Base-by-base conservation (phyloP, 2,888 invertebrate species). In the Scaptomyza tumidula region DNA sequence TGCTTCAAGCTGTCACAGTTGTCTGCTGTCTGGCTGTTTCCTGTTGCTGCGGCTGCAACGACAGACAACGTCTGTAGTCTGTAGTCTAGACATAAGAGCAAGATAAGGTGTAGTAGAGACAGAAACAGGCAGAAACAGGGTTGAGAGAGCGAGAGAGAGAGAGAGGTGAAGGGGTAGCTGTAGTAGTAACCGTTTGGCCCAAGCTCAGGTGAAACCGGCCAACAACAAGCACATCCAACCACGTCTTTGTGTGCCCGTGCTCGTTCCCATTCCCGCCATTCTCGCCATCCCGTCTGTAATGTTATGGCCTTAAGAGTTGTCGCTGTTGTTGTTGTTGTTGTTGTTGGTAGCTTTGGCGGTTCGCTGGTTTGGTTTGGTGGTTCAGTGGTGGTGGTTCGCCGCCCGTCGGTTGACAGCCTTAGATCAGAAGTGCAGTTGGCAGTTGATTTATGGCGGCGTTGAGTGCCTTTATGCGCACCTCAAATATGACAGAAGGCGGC, bases 391-490 rank as follows among this genome's bases (percentile, higher is more conserved):
- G 54, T 44, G 48, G 54, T 41, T 44, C 39, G 48, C 29, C 39
- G 48, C 29, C 43, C 53, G 52, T 24, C 62, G 68, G 64, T 70
- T 75, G 86, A 88, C 81, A 88, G 84, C 86, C 78, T 86, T 85
- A 83, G 85, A 83, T 86, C 88, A 86, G 73, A 78, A 68, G 68
- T 52, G 69, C 78, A 78, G 78, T 75, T 75, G 75, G 80, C 88
- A 75, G 88, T 85, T 87, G 88, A 86, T 86, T 86, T 86, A 86
- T 86, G 85, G 85, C 86, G 84, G 86, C 87, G 81, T 88, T 85
- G 88, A 88, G 87, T 85, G 85, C 88, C 88, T 88, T 84, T 84
- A 78, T 88, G 84, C 76, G 80, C 84, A 84, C 80, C 83, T 84
- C 83, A 86, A 83, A 83, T 83, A 86, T 83, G 83, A 83, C 83